A percentile compares a stretch with the other conserved stretches of the same genome.
Evolutionary conservation across 2,797 vertebrate species (phyloP).

Genomic region (Neosilurus hyrtlii): DNA sequence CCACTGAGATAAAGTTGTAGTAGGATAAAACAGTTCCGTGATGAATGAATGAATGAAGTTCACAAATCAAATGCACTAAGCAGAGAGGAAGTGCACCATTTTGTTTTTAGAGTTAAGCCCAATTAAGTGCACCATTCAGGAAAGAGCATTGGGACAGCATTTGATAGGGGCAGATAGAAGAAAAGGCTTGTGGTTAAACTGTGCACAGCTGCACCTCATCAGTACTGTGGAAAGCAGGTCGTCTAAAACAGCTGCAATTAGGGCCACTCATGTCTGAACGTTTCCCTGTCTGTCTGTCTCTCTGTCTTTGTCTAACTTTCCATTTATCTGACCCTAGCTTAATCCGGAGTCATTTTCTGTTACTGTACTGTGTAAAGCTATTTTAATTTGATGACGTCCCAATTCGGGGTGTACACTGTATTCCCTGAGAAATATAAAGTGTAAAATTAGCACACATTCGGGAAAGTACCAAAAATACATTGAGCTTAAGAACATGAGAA

Average conservation of each 20-base stretch:
- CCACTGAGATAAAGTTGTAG: too few relatives aligned
- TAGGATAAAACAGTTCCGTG: too few relatives aligned
- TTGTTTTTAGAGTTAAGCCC: constrained; percentile 47
- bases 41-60: too few relatives aligned
- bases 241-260: constrained; percentile 47
- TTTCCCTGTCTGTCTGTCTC: constrained; percentile 17
- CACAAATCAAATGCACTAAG: constrained; percentile 63
- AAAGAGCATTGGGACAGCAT: constrained; percentile 14
- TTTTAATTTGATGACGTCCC: background rate
- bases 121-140: constrained; percentile 32
- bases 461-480: background rate
- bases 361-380: background rate
- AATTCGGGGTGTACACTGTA: background rate
- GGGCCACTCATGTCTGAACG: constrained; percentile 39
- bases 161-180: constrained; percentile 37
- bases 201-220: constrained; percentile 53
- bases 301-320: constrained; percentile 22
- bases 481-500: background rate
- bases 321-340: background rate
- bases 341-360: background rate
- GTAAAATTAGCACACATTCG: background rate
- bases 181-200: constrained; percentile 30
- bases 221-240: constrained; percentile 48
- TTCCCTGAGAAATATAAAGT: background rate
- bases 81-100: constrained; percentile 41